Evolutionary conservation across 2,113 vertebrate species (phyloP).

Genomic region (Aramus guarauna): DNA sequence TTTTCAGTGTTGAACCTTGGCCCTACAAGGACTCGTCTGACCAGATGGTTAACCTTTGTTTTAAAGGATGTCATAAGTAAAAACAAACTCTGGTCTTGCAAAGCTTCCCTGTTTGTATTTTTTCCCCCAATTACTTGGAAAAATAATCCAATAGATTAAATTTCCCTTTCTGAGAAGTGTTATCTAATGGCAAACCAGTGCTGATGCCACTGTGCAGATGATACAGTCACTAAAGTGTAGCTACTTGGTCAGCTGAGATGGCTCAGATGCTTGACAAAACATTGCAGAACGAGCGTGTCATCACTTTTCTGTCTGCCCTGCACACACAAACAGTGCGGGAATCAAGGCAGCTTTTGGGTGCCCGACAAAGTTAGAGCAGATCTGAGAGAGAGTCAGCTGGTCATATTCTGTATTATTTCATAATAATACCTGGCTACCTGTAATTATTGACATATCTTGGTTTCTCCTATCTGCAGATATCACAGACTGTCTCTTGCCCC

Average conservation of each 20-base stretch:
- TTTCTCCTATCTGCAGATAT: not conserved
- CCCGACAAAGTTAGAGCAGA: not conserved
- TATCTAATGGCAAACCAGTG: not conserved
- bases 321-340: not conserved
- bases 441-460: not conserved
- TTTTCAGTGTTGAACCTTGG: not conserved
- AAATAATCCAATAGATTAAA: not conserved
- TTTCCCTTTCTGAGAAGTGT: conserved; percentile 23
- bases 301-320: not conserved
- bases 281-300: not conserved
- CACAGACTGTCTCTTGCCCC: not conserved
- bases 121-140: not conserved
- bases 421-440: not conserved
- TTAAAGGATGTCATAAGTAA: not conserved
- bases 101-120: not conserved
- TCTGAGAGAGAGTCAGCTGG: not conserved
- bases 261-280: not conserved
- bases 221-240: not conserved
- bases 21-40: not conserved
- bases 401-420: not conserved
- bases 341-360: not conserved
- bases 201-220: not conserved
- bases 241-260: not conserved
- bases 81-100: conserved; percentile 9
- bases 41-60: not conserved